Evolutionary conservation across 1,140 invertebrate genomes (phyloP).

Genomic region (Agrilus planipennis): DNA sequence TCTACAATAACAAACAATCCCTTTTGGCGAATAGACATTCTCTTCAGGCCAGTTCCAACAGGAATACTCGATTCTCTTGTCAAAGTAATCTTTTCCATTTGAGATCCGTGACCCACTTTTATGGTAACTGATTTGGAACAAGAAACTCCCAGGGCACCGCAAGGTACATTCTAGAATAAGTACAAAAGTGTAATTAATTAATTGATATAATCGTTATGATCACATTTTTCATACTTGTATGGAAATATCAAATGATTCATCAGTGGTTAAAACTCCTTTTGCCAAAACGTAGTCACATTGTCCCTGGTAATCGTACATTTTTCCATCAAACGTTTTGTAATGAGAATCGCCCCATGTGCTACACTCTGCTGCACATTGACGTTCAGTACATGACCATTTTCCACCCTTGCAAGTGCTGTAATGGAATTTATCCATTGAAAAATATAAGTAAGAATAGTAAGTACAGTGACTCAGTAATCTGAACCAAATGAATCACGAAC

Average conservation of each 20-base stretch:
- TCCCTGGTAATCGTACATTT: conserved; percentile 77
- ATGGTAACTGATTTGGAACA: conserved; percentile 73
- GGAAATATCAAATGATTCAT: conserved; percentile 55
- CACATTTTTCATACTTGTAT: conserved; percentile 53
- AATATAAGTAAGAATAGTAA: no score
- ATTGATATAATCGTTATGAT: no score
- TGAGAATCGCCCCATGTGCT: conserved; percentile 78
- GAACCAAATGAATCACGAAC: no score
- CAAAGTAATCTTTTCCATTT: conserved; percentile 49
- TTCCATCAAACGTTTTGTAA: conserved; percentile 75
- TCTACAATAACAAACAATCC: conserved; percentile 72
- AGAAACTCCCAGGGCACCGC: conserved; percentile 72
- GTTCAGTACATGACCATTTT: conserved; percentile 54
- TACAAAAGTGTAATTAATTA: no score
- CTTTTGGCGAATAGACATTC: conserved; percentile 44
- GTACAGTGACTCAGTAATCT: no score
- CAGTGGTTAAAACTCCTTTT: conserved; percentile 48
- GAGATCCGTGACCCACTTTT: conserved; percentile 41
- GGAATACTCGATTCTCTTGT: conserved; percentile 40
- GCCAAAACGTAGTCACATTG: conserved; percentile 75
- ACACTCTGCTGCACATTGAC: conserved; percentile 57
- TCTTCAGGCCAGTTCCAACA: conserved; percentile 34
- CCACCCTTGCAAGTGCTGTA: conserved; percentile 50
- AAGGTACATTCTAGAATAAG: conserved; percentile 58
- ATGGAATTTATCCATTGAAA: conserved; percentile 8